Conservation (phyloP, 92 coral and sea anemone genomes). For the Bergia puertoricense region DNA sequence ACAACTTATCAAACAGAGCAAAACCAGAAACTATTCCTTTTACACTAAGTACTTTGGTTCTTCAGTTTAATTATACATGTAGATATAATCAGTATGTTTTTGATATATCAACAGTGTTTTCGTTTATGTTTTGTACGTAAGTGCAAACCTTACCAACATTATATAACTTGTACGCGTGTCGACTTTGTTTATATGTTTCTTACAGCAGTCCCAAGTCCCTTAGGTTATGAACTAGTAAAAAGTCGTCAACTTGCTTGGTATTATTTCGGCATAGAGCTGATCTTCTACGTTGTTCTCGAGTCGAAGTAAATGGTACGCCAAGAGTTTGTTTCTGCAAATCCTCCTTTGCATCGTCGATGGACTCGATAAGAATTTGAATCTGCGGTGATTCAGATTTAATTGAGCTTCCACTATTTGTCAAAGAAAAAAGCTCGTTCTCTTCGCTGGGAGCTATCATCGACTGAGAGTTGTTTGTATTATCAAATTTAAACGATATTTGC, state of each 20-base stretch:
- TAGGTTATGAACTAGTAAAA: slow-evolving; percentile 80
- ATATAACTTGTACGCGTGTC: background rate
- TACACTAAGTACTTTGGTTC: background rate
- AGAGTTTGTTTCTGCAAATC: slow-evolving; percentile 57
- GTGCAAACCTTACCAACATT: background rate
- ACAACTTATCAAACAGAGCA: too few species aligned
- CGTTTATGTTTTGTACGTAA: background rate
- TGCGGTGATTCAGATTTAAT: slow-evolving; percentile 47
- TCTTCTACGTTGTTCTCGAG: slow-evolving; percentile 82
- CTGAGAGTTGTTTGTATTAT: background rate
- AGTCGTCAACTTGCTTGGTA: slow-evolving; percentile 90
- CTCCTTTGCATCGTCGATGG: slow-evolving; percentile 74
- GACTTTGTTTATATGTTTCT: slow-evolving; percentile 8
- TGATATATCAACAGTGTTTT: background rate
- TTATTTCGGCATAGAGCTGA: slow-evolving; percentile 86
- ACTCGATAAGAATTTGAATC: slow-evolving; percentile 78
- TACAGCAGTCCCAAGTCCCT: slow-evolving; percentile 79
- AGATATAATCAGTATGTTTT: background rate
- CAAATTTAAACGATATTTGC: background rate
- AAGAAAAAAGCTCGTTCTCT: background rate
- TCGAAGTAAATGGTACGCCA: slow-evolving; percentile 74
- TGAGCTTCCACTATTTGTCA: slow-evolving; percentile 23
- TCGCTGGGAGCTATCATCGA: background rate
- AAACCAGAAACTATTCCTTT: background rate
- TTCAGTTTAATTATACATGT: background rate